Base-by-base conservation (phyloP, 2,888 invertebrate genomes). In the Polydrusus cervinus region DNA sequence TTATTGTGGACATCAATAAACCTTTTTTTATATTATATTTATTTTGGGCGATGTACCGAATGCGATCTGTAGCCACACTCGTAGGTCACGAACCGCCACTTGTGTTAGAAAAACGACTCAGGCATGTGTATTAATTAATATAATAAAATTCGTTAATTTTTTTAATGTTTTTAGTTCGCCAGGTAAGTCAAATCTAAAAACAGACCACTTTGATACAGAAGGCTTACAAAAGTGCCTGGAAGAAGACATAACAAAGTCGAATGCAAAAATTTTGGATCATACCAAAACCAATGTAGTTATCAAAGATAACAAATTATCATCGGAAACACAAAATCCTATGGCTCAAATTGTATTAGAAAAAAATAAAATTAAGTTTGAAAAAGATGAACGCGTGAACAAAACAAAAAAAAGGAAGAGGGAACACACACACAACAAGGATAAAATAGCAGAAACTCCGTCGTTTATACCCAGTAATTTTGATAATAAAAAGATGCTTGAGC, bases 211-310 rank as follows among this genome's bases (percentile, higher is more conserved):
- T 2, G 20, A 72, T 55, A 72, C 72, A 8, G 60, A 66, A 30
- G 66, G 67, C 13, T 14, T 72, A 20, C 72, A 72, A 47, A 66
- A 60, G 34, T 72, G 72, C 60, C 25, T 72, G 43, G 72, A 72
- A 47, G 72, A 67, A n/a, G 66, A 60, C 30, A 49, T 14, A 18
- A 40, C 0, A 11, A 51, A 49, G n/a, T 8, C 30, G 10, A 38
- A 38, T 11, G 1, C 13, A 14, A 13, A 38, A 16, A 14, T 6
- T 16, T 0, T 25, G n/a, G 20, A 45, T 13, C 9, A 20, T n/a
- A 49, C 0, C 9, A 6, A 20, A 8, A 49, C 0, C 9, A 6
- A 25, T 25, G 25, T 5, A 25, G 3, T 25, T 25, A 25, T 5
- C 1, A 25, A 25, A 25, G 5, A 25, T 3, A 5, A 25, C 25